Conservation (phyloP, 2,888 invertebrate genomes). For the Chloroclysta siterata region DNA sequence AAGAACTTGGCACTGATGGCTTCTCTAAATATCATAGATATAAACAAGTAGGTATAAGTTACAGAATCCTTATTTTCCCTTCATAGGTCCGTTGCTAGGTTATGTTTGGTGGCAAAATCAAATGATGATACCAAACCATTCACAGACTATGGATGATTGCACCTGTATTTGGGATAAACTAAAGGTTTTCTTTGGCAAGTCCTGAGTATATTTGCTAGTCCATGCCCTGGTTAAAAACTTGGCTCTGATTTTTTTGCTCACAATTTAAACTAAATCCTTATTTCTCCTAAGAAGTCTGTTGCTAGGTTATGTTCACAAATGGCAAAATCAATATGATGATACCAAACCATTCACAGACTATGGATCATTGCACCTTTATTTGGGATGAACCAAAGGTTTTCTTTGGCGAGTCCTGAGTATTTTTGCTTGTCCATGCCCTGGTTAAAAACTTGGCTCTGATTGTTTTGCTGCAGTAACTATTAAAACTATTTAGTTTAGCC, state of each 20-base stretch:
- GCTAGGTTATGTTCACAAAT: slow-evolving; percentile 7
- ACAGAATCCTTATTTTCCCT: slow-evolving; percentile 9
- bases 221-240: slow-evolving; percentile 80
- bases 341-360: slow-evolving; percentile 85
- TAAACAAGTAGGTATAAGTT: slow-evolving; percentile 31
- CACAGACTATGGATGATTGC: slow-evolving; percentile 79
- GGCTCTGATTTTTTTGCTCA: slow-evolving; percentile 76
- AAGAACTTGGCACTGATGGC: slow-evolving; percentile 81
- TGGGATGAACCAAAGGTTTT: slow-evolving; percentile 73
- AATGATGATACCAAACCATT: slow-evolving; percentile 86
- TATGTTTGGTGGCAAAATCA: slow-evolving; percentile 36
- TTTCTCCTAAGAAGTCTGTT: slow-evolving; percentile 8
- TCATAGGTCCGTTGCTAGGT: slow-evolving; percentile 12
- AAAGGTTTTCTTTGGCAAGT: slow-evolving; percentile 77
- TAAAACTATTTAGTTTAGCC: not conserved
- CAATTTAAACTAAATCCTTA: slow-evolving; percentile 8
- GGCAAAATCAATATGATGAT: slow-evolving; percentile 72
- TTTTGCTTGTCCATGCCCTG: slow-evolving; percentile 72
- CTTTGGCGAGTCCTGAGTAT: slow-evolving; percentile 59
- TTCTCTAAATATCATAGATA: slow-evolving; percentile 41
- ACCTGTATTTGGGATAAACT: slow-evolving; percentile 54
- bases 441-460: slow-evolving; percentile 83
- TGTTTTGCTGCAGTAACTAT: slow-evolving; percentile 50
- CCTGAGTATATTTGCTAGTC: slow-evolving; percentile 58
- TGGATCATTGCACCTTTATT: slow-evolving; percentile 62